Conservation (phyloP, 2,113 vertebrate species). For the Dipodomys merriami region DNA sequence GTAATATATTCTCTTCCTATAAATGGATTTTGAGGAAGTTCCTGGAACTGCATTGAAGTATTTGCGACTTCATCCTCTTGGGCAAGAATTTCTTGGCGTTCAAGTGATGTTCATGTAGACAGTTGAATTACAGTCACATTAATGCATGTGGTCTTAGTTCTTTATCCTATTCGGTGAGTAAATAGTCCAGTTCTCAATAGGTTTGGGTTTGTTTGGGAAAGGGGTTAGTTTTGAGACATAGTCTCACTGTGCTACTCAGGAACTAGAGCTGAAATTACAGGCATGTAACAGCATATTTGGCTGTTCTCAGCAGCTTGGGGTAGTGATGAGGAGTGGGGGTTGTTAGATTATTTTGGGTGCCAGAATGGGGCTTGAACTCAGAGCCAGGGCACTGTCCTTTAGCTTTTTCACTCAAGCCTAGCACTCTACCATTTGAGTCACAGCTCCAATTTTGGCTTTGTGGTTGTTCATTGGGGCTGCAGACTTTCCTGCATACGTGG, state of each 20-base stretch:
- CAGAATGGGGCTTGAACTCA: no score
- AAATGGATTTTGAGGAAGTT: slow-evolving; percentile 53
- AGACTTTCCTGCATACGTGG: background rate
- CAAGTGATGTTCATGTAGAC: background rate
- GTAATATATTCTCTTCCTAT: background rate
- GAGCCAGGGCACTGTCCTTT: no score
- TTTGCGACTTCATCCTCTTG: slow-evolving; percentile 55
- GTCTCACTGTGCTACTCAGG: background rate
- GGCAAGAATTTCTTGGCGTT: slow-evolving; percentile 58
- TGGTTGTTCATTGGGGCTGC: no score
- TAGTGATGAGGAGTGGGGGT: no score
- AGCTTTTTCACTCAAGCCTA: no score
- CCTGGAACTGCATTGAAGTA: slow-evolving; percentile 27
- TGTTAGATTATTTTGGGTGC: no score
- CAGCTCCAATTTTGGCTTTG: no score
- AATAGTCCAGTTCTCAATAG: slow-evolving; percentile 14
- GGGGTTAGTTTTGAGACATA: background rate
- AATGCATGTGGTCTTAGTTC: background rate
- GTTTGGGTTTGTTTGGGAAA: background rate
- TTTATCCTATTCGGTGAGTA: slow-evolving; percentile 9
- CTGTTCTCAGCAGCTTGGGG: background rate
- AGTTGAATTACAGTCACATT: background rate
- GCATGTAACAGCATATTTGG: background rate
- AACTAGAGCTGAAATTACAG: background rate
- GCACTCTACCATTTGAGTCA: no score